These are phyloP conservation scores for Porites cylindrica DNA, from an alignment of 92 coral and sea anemone species.

Conservation along the genomic window DNA sequence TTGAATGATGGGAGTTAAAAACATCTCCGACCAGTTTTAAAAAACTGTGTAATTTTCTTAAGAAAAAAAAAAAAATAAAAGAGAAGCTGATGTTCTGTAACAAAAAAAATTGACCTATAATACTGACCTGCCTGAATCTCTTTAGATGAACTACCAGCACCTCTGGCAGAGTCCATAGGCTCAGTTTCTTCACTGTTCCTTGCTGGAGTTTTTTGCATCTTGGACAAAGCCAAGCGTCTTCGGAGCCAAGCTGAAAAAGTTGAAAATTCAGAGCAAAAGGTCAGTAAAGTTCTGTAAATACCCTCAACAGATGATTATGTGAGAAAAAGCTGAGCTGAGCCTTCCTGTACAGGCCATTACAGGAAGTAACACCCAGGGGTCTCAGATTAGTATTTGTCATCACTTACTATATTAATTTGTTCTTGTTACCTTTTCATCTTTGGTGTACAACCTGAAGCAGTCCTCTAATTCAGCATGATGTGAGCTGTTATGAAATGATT, in stretches of 20 bases:
- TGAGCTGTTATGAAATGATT: slow-evolving; percentile 68
- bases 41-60: too few species aligned
- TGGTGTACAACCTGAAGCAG: slow-evolving; percentile 89
- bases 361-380: too few species aligned
- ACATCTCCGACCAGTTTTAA: neutral
- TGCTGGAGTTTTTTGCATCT: slow-evolving; percentile 91
- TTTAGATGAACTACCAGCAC: slow-evolving; percentile 91
- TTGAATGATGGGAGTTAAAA: neutral
- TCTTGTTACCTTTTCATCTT: slow-evolving; percentile 68
- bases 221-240: slow-evolving; percentile 97
- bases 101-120: too few species aligned
- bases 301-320: neutral
- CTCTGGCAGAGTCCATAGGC: slow-evolving; percentile 91
- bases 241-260: slow-evolving; percentile 78
- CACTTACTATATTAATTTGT: too few species aligned
- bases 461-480: slow-evolving; percentile 80
- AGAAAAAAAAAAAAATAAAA: neutral
- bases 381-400: too few species aligned
- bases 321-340: neutral
- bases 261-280: neutral
- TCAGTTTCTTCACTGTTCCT: slow-evolving; percentile 89
- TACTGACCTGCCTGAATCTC: slow-evolving; percentile 89
- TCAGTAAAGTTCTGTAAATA: neutral
- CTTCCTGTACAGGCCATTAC: too few species aligned
- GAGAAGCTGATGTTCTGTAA: neutral